A percentile compares a stretch with the other conserved stretches of the same genome.
These are phyloP conservation scores for Trachymyrmex septentrionalis DNA, from an alignment of 1,140 invertebrate species.

Conservation along the genomic window DNA sequence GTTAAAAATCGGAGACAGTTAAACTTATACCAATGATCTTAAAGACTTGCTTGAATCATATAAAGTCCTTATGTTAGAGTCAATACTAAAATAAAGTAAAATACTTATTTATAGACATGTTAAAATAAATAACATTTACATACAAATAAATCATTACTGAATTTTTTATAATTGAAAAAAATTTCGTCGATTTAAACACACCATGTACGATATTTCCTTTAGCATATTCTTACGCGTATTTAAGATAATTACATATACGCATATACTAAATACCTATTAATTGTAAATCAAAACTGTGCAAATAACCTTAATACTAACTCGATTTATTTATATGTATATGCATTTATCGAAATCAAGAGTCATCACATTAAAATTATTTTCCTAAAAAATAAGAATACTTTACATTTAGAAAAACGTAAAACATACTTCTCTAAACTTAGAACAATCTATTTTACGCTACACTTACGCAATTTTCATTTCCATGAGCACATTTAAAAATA, in stretches of 20 bases:
- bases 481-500: conserved; percentile 11
- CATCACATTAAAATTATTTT: not conserved
- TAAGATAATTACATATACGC: not conserved
- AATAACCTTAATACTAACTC: conserved; percentile 53
- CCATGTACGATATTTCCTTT: not conserved
- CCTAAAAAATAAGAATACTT: not conserved
- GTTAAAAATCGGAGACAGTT: conserved; percentile 42
- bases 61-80: not conserved
- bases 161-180: conserved; percentile 2
- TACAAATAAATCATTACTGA: not conserved
- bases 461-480: not conserved
- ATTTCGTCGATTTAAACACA: conserved; percentile 8
- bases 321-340: conserved; percentile 1
- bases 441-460: not conserved
- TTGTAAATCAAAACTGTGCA: conserved; percentile 6
- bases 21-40: conserved; percentile 15
- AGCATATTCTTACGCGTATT: not conserved
- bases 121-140: conserved; percentile 29
- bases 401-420: not conserved
- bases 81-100: not conserved
- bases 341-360: conserved; percentile 15
- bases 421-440: not conserved
- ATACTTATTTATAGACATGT: conserved; percentile 3
- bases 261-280: conserved; percentile 51
- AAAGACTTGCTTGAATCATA: conserved; percentile 18